phyloP scores from a whole-genome alignment of 2,888 invertebrate species.

The Polyommatus icarus region DNA sequence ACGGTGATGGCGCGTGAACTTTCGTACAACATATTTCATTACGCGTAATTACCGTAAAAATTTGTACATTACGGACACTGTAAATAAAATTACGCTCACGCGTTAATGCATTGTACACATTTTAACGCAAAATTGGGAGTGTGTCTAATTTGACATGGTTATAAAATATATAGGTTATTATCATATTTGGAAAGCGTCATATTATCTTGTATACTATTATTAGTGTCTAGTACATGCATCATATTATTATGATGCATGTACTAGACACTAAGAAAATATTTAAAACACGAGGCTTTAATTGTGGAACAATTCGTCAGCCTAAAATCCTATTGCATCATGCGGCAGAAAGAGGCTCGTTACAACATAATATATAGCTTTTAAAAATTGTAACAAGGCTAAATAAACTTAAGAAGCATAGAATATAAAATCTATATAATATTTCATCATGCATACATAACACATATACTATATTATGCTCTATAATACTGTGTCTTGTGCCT shows the following conservation, averaged over 20 bases:
- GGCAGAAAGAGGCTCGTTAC: background rate
- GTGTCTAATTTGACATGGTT: background rate
- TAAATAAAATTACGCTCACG: constrained; percentile 10
- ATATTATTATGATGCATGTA: no score
- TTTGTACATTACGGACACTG: constrained; percentile 2
- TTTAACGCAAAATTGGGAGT: background rate
- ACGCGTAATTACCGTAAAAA: constrained; percentile 15
- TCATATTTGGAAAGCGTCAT: no score
- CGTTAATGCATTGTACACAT: background rate
- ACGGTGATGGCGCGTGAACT: constrained; percentile 21
- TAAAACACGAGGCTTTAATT: no score
- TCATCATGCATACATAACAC: background rate
- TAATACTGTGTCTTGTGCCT: constrained; percentile 18
- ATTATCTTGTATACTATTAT: no score
- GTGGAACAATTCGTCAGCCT: no score
- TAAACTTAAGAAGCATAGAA: background rate
- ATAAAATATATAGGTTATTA: background rate
- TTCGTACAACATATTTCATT: background rate
- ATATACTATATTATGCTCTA: background rate
- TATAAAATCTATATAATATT: constrained; percentile 15
- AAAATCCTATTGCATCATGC: background rate
- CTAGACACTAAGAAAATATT: no score
- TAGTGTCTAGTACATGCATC: no score
- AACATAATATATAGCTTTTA: background rate
- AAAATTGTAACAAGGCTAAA: background rate